A percentile compares a stretch with the other conserved stretches of the same genome.
These are phyloP conservation scores for Ormyrus thymus DNA, from an alignment of 2,888 invertebrate species.

Conservation along the genomic window DNA sequence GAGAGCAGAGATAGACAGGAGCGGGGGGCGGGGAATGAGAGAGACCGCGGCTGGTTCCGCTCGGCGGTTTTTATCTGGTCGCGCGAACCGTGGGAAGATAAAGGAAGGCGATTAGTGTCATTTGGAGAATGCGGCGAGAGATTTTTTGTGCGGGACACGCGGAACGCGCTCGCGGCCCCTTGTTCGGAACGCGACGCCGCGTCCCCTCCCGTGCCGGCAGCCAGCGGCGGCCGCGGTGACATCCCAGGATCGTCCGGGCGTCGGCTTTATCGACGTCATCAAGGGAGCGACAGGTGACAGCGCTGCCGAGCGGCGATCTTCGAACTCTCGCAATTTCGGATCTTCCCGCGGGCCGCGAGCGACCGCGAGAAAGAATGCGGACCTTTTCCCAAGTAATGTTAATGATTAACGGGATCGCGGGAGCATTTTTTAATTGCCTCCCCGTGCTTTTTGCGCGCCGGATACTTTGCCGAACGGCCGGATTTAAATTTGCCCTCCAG, in stretches of 20 bases:
- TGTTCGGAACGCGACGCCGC: constrained; percentile 55
- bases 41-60: constrained; percentile 46
- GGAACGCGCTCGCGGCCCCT: constrained; percentile 61
- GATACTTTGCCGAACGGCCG: not conserved
- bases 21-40: constrained; percentile 31
- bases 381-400: constrained; percentile 40
- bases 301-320: constrained; percentile 32
- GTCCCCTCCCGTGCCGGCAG: not conserved
- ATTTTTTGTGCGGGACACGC: constrained; percentile 65
- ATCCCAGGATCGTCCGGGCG: constrained; percentile 41
- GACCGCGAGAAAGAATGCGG: constrained; percentile 21
- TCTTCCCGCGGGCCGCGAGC: constrained; percentile 18
- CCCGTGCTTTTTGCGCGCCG: not conserved
- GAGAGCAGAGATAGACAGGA: not conserved
- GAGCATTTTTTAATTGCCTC: constrained; percentile 38
- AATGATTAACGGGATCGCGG: constrained; percentile 47
- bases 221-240: constrained; percentile 26
- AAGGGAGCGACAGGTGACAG: constrained; percentile 45
- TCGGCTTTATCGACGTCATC: constrained; percentile 53
- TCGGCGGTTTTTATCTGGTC: constrained; percentile 65
- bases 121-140: constrained; percentile 70
- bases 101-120: constrained; percentile 75
- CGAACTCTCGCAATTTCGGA: constrained; percentile 41
- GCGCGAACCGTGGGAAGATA: constrained; percentile 74
- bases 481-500: not conserved